Percentiles rank a stretch among this genome's conserved stretches.
Evolutionary conservation across 2,888 invertebrate species (phyloP).

Genomic region (Ceraclea dissimilis): DNA sequence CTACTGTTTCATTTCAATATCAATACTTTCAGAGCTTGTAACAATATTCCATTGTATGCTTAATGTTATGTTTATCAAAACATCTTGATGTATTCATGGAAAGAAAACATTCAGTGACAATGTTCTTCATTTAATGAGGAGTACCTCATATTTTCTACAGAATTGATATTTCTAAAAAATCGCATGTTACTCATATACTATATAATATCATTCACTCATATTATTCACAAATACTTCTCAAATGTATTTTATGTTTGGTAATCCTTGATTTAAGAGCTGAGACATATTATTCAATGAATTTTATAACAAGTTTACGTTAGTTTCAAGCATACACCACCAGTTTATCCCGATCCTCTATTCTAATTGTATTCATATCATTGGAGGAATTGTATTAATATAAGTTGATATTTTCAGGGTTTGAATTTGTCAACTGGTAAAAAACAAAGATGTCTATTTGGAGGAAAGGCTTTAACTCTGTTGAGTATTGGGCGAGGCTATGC

Average conservation of each 20-base stretch:
- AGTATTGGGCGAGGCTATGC: constrained; percentile 69
- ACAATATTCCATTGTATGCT: too few relatives aligned
- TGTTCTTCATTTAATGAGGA: too few relatives aligned
- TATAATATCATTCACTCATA: too few relatives aligned
- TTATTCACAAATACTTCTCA: background rate
- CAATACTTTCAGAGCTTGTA: too few relatives aligned
- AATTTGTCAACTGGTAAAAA: constrained; percentile 43
- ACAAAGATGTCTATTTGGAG: constrained; percentile 54
- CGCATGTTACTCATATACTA: too few relatives aligned
- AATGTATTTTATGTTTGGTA: background rate
- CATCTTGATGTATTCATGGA: too few relatives aligned
- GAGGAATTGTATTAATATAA: background rate
- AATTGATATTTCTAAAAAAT: too few relatives aligned
- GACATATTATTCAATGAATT: background rate
- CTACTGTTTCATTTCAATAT: too few relatives aligned
- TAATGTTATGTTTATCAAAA: too few relatives aligned
- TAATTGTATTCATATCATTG: background rate
- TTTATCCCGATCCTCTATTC: background rate
- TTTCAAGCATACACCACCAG: background rate
- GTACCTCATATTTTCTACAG: too few relatives aligned
- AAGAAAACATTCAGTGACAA: too few relatives aligned
- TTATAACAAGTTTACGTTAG: too few relatives aligned
- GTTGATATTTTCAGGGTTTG: constrained; percentile 37
- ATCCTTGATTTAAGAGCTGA: background rate
- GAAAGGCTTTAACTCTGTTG: constrained; percentile 57